Percentiles rank a stretch among this genome's conserved stretches.
These are phyloP conservation scores for Esox niger DNA, from an alignment of 2,113 vertebrate genomes.

Conservation along the genomic window DNA sequence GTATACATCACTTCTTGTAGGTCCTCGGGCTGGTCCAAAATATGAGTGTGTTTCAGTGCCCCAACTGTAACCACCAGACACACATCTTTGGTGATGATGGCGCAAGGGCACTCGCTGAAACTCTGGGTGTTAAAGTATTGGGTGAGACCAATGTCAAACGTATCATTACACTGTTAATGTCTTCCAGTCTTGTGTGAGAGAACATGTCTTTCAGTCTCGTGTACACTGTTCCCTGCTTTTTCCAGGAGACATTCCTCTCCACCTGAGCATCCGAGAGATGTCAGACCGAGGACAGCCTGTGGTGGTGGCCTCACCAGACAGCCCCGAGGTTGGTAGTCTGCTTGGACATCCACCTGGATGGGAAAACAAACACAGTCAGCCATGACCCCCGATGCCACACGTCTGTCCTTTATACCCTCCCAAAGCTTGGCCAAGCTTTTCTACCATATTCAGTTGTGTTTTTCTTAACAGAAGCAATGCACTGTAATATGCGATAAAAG, in stretches of 20 bases:
- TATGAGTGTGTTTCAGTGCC: slow-evolving; percentile 97
- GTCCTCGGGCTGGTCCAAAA: slow-evolving; percentile 94
- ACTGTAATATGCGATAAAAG: too few relatives aligned
- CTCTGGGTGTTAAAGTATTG: slow-evolving; percentile 80
- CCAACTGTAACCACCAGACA: slow-evolving; percentile 87
- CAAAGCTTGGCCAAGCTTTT: too few relatives aligned
- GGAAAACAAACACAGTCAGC: neutral
- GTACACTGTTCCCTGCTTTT: neutral
- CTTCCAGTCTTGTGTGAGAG: too few relatives aligned
- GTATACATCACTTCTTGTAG: slow-evolving; percentile 59
- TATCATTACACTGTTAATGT: neutral
- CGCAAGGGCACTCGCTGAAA: slow-evolving; percentile 77
- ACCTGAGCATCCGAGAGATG: slow-evolving; percentile 87
- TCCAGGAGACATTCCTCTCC: slow-evolving; percentile 91
- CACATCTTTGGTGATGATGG: slow-evolving; percentile 94
- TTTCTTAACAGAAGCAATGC: too few relatives aligned
- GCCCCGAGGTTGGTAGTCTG: slow-evolving; percentile 79
- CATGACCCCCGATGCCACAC: too few relatives aligned
- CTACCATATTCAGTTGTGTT: too few relatives aligned
- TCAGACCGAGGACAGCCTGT: slow-evolving; percentile 88
- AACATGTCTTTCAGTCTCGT: slow-evolving; percentile 41
- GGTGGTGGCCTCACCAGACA: slow-evolving; percentile 87
- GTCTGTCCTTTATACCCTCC: too few relatives aligned
- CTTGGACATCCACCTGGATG: neutral
- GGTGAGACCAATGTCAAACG: slow-evolving; percentile 72